phyloP scores from a whole-genome alignment of 2,888 invertebrate species.

The Hydrotaea diabolus region DNA sequence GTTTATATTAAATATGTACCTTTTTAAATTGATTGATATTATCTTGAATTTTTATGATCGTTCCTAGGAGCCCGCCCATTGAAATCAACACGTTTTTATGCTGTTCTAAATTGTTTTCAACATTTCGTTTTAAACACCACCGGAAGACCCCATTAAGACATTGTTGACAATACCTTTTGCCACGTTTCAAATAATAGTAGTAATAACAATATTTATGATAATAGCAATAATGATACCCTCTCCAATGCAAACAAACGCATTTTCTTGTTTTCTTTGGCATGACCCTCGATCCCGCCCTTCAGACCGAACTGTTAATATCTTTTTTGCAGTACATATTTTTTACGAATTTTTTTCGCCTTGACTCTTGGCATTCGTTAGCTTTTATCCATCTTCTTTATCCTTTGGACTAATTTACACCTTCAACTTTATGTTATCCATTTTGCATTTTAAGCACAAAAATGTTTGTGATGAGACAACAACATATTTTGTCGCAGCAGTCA shows the following conservation, averaged over 20 bases:
- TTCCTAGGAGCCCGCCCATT: too few species aligned
- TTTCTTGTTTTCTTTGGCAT: neutral
- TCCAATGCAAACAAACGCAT: neutral
- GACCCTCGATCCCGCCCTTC: neutral
- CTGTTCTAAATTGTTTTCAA: too few species aligned
- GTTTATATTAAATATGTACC: too few species aligned
- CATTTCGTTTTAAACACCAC: too few species aligned
- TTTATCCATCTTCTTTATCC: neutral
- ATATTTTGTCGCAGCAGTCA: slow-evolving; percentile 10
- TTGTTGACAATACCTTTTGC: neutral
- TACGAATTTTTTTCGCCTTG: neutral
- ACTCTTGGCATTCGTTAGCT: neutral
- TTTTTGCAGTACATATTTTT: neutral
- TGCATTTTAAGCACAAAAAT: neutral
- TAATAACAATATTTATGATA: neutral
- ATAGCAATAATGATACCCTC: neutral
- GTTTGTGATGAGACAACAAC: slow-evolving; percentile 14
- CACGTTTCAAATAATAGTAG: slow-evolving; percentile 2
- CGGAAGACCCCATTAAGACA: neutral
- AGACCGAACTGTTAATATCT: too few species aligned
- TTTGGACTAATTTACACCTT: slow-evolving; percentile 25
- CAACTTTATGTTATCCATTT: slow-evolving; percentile 13
- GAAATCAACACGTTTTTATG: too few species aligned
- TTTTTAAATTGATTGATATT: too few species aligned
- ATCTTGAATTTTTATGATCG: too few species aligned